These are phyloP conservation scores for Meleagris gallopavo DNA, from an alignment of 2,113 vertebrate genomes.

Conservation along the genomic window DNA sequence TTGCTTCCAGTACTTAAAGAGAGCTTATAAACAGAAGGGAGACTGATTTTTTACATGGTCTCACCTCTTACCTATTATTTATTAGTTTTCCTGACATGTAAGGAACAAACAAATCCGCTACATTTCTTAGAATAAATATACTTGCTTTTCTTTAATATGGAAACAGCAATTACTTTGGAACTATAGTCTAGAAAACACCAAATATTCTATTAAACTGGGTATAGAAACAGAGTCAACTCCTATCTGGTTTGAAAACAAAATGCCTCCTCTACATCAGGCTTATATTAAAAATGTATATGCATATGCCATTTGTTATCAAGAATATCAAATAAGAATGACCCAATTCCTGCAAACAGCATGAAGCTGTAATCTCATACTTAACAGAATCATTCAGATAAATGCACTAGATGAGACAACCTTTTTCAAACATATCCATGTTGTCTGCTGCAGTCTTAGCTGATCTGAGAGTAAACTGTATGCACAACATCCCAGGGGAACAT, in stretches of 20 bases:
- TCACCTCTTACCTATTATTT: not conserved
- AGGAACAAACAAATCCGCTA: not conserved
- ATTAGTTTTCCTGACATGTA: not conserved
- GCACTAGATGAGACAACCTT: not conserved
- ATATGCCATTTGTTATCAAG: constrained; percentile 1
- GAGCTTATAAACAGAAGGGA: too few relatives aligned
- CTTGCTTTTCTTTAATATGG: not conserved
- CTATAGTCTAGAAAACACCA: not conserved
- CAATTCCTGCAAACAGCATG: not conserved
- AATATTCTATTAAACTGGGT: not conserved
- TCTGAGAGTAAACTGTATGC: not conserved
- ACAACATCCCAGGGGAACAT: constrained; percentile 3
- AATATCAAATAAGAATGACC: not conserved
- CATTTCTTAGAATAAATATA: not conserved
- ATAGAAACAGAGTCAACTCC: not conserved
- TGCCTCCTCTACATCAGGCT: not conserved
- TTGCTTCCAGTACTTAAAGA: too few relatives aligned
- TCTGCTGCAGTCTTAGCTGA: not conserved
- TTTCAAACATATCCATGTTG: not conserved
- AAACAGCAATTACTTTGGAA: not conserved
- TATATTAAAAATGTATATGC: constrained; percentile 24
- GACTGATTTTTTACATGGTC: too few relatives aligned
- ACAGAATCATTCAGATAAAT: not conserved
- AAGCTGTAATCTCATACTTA: not conserved
- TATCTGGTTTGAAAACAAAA: not conserved